A percentile compares a stretch with the other conserved stretches of the same genome.
Evolutionary conservation across 2,888 invertebrate genomes (phyloP).

Genomic region (Cheilosia vernalis): DNA sequence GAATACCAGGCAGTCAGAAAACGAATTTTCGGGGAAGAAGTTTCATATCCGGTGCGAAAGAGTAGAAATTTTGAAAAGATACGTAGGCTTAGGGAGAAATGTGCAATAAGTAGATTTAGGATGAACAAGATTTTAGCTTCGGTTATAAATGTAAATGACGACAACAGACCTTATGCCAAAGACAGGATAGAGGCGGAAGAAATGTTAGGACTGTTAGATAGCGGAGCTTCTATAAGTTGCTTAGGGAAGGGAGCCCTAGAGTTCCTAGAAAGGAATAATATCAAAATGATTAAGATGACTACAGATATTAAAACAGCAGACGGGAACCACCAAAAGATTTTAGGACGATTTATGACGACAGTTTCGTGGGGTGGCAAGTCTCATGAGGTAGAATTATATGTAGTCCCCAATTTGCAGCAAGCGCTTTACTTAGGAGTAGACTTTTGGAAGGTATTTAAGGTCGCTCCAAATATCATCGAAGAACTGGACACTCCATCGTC

Average conservation of each 20-base stretch:
- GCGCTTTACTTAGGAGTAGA: background rate
- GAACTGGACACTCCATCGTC: background rate
- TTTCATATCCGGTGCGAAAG: background rate
- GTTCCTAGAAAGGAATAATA: background rate
- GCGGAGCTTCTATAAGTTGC: conserved; percentile 7
- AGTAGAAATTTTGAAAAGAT: background rate
- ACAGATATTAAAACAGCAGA: background rate
- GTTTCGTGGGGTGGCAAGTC: conserved; percentile 10
- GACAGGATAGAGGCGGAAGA: conserved; percentile 1
- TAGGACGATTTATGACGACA: background rate
- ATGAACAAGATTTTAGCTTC: background rate
- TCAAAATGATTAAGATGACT: background rate
- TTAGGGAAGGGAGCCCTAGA: conserved; percentile 13
- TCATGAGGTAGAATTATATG: background rate
- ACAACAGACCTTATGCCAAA: conserved; percentile 24
- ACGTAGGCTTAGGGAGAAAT: background rate
- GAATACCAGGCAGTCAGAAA: background rate
- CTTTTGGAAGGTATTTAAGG: conserved; percentile 2
- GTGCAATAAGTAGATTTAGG: background rate
- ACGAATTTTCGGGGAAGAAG: conserved; percentile 1
- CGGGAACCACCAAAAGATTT: background rate
- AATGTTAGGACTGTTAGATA: conserved; percentile 1
- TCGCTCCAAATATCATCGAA: background rate
- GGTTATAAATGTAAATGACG: conserved; percentile 8
- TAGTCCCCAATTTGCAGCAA: background rate